Percentiles rank a stretch among this genome's conserved stretches.
phyloP scores from a whole-genome alignment of 2,797 vertebrate genomes.

The Lepus oiostolus region DNA sequence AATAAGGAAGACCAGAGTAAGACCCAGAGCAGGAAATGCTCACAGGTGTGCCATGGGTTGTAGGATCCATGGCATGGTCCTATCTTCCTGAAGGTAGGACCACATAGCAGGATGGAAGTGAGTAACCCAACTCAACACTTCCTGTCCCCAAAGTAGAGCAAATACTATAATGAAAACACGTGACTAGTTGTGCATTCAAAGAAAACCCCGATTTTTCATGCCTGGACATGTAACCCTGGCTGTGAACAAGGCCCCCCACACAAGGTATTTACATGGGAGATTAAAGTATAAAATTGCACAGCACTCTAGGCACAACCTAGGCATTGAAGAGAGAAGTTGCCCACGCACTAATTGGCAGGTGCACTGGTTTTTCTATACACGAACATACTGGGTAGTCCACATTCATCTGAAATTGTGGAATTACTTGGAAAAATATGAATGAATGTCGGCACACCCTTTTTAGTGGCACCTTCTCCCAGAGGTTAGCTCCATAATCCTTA shows the following conservation, averaged over 20 bases:
- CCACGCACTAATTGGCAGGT: conserved; percentile 72
- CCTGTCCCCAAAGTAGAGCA: not conserved
- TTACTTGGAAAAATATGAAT: not conserved
- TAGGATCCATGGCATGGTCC: rapidly evolving
- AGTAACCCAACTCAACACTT: not conserved
- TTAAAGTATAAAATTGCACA: conserved; percentile 42
- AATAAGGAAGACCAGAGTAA: not conserved
- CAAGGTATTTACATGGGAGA: not conserved
- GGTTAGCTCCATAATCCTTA: conserved; percentile 48
- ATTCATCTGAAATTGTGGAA: conserved; percentile 11
- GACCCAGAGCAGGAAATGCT: not conserved
- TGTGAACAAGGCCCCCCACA: not conserved
- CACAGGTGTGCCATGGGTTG: no score
- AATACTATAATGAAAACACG: not conserved
- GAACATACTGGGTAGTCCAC: not conserved
- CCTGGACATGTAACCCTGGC: conserved; percentile 6
- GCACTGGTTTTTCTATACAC: conserved; percentile 23
- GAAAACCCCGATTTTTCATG: not conserved
- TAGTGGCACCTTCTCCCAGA: conserved; percentile 26
- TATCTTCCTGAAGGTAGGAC: not conserved
- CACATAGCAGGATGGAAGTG: not conserved
- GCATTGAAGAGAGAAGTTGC: not conserved
- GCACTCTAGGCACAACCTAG: conserved; percentile 26
- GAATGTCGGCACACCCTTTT: not conserved
- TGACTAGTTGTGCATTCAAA: not conserved